These are phyloP conservation scores for Notocelia uddmanniana DNA, from an alignment of 2,888 invertebrate species.

Conservation along the genomic window DNA sequence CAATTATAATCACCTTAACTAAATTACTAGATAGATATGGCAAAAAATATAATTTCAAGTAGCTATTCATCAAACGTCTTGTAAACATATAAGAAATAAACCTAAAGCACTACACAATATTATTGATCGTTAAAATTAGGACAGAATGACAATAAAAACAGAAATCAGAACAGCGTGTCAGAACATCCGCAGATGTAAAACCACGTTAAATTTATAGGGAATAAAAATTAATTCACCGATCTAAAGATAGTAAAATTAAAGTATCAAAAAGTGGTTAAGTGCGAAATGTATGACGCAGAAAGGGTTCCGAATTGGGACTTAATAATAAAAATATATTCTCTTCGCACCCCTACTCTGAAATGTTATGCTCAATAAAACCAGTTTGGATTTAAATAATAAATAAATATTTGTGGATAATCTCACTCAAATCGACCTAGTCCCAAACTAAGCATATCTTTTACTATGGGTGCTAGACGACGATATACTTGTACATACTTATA, in stretches of 20 bases:
- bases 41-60: too few relatives aligned
- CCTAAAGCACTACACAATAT: constrained; percentile 11
- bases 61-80: too few relatives aligned
- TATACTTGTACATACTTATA: too few relatives aligned
- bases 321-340: too few relatives aligned
- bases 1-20: too few relatives aligned
- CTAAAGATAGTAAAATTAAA: constrained; percentile 29
- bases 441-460: too few relatives aligned
- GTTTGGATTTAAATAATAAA: too few relatives aligned
- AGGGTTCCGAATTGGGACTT: constrained; percentile 3
- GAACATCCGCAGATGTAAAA: constrained; percentile 16
- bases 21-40: background rate
- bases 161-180: constrained; percentile 33
- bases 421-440: too few relatives aligned
- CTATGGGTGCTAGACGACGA: too few relatives aligned
- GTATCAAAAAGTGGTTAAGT: constrained; percentile 18
- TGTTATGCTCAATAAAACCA: too few relatives aligned
- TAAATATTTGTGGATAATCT: too few relatives aligned
- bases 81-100: background rate
- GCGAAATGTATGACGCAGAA: background rate
- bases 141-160: constrained; percentile 30
- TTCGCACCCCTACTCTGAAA: too few relatives aligned
- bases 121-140: constrained; percentile 24
- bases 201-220: constrained; percentile 53
- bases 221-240: constrained; percentile 70